Evolutionary conservation across 1,140 invertebrate genomes (phyloP), one percentile per base, ranked within the genome.

Genomic region (Bombus turneri): DNA sequence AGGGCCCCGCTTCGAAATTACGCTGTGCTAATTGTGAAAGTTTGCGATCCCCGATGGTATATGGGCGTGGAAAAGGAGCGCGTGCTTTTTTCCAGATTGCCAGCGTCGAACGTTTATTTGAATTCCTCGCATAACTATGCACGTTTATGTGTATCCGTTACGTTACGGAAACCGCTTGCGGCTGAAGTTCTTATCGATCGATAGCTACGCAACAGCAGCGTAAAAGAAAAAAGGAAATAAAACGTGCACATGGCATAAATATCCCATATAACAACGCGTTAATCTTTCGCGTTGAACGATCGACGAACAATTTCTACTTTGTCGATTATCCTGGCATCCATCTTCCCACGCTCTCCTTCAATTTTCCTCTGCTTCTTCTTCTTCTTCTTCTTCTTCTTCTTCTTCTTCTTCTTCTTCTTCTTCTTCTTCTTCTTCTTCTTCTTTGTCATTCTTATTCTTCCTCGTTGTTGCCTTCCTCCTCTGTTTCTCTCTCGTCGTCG

Each of bases 281-380:
- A 81, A 81, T 43, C 78, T 81, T 73, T 80, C 22, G 22, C 37
- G 28, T 69, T 43, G 83, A 79, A 72, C 66, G 28, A 85, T 68
- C 78, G 22, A n/a, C 39, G 25, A 85, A 73, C 59, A 69, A 28
- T 81, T 81, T 74, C 62, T 43, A 73, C 47, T 84, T 84, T 71
- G 75, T 79, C 82, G 77, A 85, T 85, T 85, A 57, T 43, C 71
- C 28, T 18, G 57, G 69, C 69, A 74, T 85, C 62, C 59, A 81
- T 81, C 43, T 68, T 81, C 62, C 43, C 25, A 47, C 75, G 80
- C 68, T 53, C 37, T 53, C 43, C 74, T 18, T 47, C 41, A 18
- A 18, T 39, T 28, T 28, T 25, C 37, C 37, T 31, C n/a, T n/a
- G n/a, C n/a, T n/a, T n/a, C n/a, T n/a, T 15, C 69, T n/a, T 72